Conservation (phyloP, 2,113 vertebrate species). For the Sylvietta virens region DNA sequence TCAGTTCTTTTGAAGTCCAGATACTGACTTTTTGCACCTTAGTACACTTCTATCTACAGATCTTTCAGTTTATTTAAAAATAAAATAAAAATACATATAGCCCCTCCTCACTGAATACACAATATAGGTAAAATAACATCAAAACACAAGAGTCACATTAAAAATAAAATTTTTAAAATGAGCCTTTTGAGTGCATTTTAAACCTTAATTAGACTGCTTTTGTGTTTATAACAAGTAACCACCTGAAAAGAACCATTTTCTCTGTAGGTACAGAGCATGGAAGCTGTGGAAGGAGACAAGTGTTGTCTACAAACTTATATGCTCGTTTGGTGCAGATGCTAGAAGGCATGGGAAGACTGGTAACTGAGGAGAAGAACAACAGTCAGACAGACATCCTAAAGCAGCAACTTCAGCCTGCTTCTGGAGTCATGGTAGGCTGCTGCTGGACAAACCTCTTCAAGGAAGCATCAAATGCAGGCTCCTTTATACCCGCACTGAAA, state of each 20-base stretch:
- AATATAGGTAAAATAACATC: background rate
- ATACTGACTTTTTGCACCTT: background rate
- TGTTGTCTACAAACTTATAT: background rate
- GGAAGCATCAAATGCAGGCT: background rate
- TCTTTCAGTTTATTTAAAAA: background rate
- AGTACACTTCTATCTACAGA: background rate
- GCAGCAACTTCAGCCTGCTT: background rate
- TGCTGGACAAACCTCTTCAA: background rate
- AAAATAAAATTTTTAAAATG: background rate
- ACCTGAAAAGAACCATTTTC: background rate
- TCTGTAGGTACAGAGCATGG: background rate
- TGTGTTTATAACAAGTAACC: background rate
- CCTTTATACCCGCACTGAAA: background rate
- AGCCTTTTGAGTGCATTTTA: background rate
- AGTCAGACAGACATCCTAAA: background rate
- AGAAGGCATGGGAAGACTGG: background rate
- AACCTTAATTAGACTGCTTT: background rate
- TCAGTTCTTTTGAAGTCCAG: background rate
- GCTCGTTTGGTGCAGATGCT: fast-evolving
- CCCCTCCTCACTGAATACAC: background rate
- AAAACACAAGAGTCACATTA: background rate
- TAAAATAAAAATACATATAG: background rate
- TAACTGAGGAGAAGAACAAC: background rate
- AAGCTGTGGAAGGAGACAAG: background rate
- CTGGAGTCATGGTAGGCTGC: background rate